Base-by-base conservation (phyloP, 1,140 invertebrate species). In the Polypedilum pembai region DNA sequence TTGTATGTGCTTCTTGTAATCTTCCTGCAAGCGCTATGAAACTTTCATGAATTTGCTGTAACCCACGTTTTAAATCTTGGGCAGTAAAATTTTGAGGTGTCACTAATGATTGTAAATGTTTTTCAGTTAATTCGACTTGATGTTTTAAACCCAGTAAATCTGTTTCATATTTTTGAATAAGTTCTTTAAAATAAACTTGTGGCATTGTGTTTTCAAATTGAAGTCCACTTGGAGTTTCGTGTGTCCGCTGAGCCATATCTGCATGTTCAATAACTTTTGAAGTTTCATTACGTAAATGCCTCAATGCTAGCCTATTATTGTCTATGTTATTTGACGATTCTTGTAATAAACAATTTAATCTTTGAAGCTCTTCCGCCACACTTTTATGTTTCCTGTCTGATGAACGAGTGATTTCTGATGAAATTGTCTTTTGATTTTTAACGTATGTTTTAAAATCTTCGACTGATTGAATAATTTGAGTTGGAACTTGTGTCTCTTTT, bases 11-110 rank as follows among this genome's bases (percentile, higher is more conserved):
- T 1, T 88, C 87, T 78, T 95, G 93, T 20, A 95, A 79, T 74
- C 91, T 88, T 0, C 92, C 93, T 73, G 94, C 94, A 75, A 95
- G 83, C 3, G 92, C 91, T 18, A 95, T 88, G 76, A 95, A 89
- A 3, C 91, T 91, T 79, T 94, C 92, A 78, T 95, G 92, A 73
- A 95, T 86, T 78, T 92, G 89, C 73, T 87, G 87, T 79, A 95
- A 88, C 17, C 92, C 89, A 72, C 78, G 79, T 65, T 79, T 78
- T 8, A 81, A 79, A 87, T 90, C 90, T 80, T 91, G 87, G 0
- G 90, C 87, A 1, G 89, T 88, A 75, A 92, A 80, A 65, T 84
- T 84, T 77, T 85, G 85, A 0, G 89, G 88, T 76, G 89, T 86
- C 78, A 88, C 85, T 77, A 91, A 82, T 8, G 89, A 88, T 73